Percentiles rank a stretch among this genome's conserved stretches.
Evolutionary conservation across 2,113 vertebrate species (phyloP).

Genomic region (Rafetus swinhoei): DNA sequence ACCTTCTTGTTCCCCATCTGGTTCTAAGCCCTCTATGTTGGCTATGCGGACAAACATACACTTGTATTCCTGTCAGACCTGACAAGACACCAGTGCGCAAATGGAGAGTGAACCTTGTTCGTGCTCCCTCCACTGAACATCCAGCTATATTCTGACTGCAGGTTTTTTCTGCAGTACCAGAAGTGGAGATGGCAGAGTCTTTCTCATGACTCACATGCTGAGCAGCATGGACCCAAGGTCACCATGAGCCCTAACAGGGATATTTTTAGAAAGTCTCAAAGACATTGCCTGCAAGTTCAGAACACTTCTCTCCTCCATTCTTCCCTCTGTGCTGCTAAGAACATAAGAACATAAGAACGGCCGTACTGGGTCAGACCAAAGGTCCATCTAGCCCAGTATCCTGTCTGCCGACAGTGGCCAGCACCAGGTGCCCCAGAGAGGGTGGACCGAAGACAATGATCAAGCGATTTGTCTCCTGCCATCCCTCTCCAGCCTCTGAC

Average conservation of each 20-base stretch:
- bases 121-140: rapidly evolving
- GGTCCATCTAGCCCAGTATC: no score
- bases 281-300: not conserved
- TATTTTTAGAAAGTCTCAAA: not conserved
- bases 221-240: not conserved
- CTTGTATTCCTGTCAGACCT: not conserved
- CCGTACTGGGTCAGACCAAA: no score
- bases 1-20: not conserved
- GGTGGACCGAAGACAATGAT: no score
- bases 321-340: not conserved
- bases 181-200: rapidly evolving
- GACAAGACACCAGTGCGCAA: not conserved
- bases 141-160: rapidly evolving
- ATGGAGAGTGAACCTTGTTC: not conserved
- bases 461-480: no score
- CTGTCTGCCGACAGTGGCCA: no score
- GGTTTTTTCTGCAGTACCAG: not conserved
- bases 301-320: not conserved
- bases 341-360: no score
- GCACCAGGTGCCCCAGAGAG: no score
- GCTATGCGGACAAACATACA: not conserved
- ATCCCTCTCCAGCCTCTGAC: no score
- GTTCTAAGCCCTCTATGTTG: not conserved
- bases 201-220: rapidly evolving
- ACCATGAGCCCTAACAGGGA: rapidly evolving